phyloP scores from a whole-genome alignment of 2,113 vertebrate genomes.

The Seriola aureovittata region DNA sequence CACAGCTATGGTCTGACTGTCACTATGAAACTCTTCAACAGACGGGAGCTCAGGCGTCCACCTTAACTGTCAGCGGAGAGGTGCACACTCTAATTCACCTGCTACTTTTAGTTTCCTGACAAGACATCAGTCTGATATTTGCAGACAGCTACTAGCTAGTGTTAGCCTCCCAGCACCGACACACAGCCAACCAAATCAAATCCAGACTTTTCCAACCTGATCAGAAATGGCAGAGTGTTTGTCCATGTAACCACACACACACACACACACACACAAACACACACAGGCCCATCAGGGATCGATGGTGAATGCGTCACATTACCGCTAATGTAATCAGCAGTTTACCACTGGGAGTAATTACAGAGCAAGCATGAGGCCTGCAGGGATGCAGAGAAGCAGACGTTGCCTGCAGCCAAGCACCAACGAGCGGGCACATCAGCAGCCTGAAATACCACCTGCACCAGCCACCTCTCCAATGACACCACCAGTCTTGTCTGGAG shows the following conservation, averaged over 20 bases:
- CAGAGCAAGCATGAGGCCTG: conserved; percentile 25
- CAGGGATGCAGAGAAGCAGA: conserved; percentile 37
- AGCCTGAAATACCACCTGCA: neutral
- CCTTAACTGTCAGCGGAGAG: no score
- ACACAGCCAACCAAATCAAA: neutral
- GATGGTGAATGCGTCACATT: conserved; percentile 53
- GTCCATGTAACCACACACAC: neutral
- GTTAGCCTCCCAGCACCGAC: no score
- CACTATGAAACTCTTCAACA: no score
- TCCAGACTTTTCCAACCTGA: neutral
- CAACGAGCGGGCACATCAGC: conserved; percentile 37
- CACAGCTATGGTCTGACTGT: no score
- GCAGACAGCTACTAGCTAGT: no score
- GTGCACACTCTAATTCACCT: no score
- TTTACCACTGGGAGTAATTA: conserved; percentile 65
- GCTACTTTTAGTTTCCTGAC: no score
- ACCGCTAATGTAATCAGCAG: conserved; percentile 57
- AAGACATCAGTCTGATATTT: no score
- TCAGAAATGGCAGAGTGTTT: neutral
- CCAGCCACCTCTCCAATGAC: neutral
- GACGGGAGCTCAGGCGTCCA: no score
- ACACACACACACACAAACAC: conserved; percentile 2
- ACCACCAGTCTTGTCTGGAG: neutral
- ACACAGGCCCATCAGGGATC: conserved; percentile 12
- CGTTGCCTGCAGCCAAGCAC: neutral